These are phyloP conservation scores for Agrochola lychnidis DNA, from an alignment of 2,888 invertebrate species.

Conservation along the genomic window DNA sequence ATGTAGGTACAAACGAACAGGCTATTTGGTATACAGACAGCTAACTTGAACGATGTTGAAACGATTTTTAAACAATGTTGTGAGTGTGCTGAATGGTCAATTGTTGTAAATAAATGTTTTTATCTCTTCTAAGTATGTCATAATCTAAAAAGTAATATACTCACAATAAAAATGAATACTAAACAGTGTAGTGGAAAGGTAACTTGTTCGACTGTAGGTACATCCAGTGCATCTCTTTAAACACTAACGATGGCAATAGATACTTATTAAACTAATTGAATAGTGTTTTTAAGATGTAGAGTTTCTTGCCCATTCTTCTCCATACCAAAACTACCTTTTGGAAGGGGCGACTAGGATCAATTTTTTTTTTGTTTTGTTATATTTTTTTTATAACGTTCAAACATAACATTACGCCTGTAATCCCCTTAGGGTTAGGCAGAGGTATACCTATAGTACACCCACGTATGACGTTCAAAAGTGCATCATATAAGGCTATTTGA, in stretches of 20 bases:
- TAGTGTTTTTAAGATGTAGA: background rate
- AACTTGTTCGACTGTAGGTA: background rate
- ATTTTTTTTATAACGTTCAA: no score
- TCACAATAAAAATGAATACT: background rate
- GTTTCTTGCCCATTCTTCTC: no score
- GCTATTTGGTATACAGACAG: background rate
- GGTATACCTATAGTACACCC: no score
- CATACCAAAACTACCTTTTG: no score
- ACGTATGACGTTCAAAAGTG: no score
- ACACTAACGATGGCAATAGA: background rate
- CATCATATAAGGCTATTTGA: no score
- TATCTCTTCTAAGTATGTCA: background rate
- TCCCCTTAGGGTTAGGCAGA: no score
- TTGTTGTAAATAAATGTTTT: background rate
- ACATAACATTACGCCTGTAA: no score
- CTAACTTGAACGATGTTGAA: background rate
- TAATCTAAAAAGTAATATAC: background rate
- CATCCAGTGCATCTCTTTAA: background rate
- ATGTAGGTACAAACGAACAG: background rate
- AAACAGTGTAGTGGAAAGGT: background rate
- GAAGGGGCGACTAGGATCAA: no score
- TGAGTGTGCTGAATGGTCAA: background rate
- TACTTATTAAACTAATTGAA: background rate
- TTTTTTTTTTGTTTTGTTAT: no score
- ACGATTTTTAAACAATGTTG: background rate